These are phyloP conservation scores for Drosophila barbarae DNA, from an alignment of 2,888 invertebrate genomes.

Conservation along the genomic window DNA sequence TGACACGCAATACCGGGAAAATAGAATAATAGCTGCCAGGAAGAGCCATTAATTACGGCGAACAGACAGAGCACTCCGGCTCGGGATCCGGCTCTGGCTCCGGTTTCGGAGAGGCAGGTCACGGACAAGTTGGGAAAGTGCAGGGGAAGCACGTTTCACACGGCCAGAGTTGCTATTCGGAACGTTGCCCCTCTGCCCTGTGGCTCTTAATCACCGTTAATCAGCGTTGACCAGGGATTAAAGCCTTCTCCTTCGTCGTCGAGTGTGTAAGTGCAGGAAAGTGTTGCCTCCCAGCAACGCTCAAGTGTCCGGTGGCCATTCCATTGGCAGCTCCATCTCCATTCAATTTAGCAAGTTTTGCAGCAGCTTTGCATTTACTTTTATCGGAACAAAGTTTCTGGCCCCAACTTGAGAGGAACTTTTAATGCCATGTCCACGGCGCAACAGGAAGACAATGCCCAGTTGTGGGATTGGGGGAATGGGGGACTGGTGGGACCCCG, in stretches of 20 bases:
- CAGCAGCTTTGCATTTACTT: constrained; percentile 51
- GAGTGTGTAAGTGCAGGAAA: constrained; percentile 31
- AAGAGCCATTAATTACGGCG: constrained; percentile 65
- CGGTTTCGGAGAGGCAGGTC: constrained; percentile 10
- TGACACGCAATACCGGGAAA: constrained; percentile 44
- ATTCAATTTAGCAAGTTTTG: constrained; percentile 41
- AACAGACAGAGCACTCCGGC: constrained; percentile 13
- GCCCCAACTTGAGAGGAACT: constrained; percentile 44
- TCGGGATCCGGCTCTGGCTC: background rate
- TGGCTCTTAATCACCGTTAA: constrained; percentile 51
- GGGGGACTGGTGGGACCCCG: constrained; percentile 5
- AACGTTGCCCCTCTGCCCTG: constrained; percentile 25
- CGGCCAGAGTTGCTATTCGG: constrained; percentile 36
- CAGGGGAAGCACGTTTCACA: constrained; percentile 56
- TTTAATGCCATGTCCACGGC: constrained; percentile 52
- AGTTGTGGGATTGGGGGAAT: background rate
- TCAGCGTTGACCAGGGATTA: constrained; percentile 55
- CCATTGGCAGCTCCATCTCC: constrained; percentile 28
- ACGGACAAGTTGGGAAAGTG: constrained; percentile 42
- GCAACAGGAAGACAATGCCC: constrained; percentile 53
- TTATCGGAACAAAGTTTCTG: constrained; percentile 51
- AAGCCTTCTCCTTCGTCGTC: constrained; percentile 26
- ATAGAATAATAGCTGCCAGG: constrained; percentile 63
- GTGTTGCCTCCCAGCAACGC: constrained; percentile 43
- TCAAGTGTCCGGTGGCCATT: constrained; percentile 14